phyloP scores from a whole-genome alignment of 2,888 invertebrate species.

The Eilema sororculum region DNA sequence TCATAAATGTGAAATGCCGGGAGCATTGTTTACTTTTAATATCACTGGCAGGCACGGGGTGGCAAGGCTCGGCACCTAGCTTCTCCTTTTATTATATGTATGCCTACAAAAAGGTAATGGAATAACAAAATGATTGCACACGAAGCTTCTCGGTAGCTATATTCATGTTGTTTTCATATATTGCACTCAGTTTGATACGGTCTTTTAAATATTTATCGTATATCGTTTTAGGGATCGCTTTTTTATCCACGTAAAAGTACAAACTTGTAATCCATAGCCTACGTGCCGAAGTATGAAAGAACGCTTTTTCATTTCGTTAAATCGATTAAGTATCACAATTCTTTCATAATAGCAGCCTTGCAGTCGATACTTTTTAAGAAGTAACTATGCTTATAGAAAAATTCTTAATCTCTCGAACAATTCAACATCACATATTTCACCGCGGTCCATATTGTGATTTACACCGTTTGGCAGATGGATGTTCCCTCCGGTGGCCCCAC shows the following conservation, averaged over 20 bases:
- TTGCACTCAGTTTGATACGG: conserved; percentile 63
- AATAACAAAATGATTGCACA: conserved; percentile 59
- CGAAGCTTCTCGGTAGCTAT: conserved; percentile 23
- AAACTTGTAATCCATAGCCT: conserved; percentile 21
- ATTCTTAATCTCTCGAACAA: conserved; percentile 11
- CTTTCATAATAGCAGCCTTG: neutral
- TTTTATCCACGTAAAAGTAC: conserved; percentile 36
- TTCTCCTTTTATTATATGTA: conserved; percentile 51
- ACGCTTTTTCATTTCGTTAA: neutral
- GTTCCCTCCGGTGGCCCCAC: conserved; percentile 59
- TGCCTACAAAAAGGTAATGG: conserved; percentile 57
- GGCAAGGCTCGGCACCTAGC: conserved; percentile 48
- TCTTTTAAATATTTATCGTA: conserved; percentile 56
- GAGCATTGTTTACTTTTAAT: conserved; percentile 66
- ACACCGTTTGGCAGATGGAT: conserved; percentile 62
- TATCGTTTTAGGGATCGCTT: conserved; percentile 32
- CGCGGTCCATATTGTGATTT: conserved; percentile 63
- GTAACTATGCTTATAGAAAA: neutral
- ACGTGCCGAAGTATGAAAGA: neutral
- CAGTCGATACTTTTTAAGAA: neutral
- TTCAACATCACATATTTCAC: conserved; percentile 39
- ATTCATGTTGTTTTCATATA: conserved; percentile 59
- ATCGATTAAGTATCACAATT: neutral
- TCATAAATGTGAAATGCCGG: conserved; percentile 53
- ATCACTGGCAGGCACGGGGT: conserved; percentile 49